Percentiles rank a stretch among this genome's conserved stretches.
Conservation (phyloP, 2,113 vertebrate species). For the Ranitomeya imitator region DNA sequence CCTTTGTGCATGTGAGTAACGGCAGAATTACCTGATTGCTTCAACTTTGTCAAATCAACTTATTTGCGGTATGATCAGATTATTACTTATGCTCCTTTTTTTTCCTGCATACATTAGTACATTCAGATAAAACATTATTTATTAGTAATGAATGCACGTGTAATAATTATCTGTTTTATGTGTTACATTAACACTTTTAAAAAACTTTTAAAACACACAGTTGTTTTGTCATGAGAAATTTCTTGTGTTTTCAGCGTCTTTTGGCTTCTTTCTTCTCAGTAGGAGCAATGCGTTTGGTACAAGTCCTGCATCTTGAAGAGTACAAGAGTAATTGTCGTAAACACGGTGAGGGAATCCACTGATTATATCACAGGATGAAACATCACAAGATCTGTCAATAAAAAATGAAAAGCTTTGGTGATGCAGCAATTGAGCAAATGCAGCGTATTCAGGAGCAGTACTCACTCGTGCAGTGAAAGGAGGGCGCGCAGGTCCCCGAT, state of each 20-base stretch:
- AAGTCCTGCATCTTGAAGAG: constrained; percentile 78
- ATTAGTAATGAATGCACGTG: too few species aligned
- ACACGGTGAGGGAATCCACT: constrained; percentile 75
- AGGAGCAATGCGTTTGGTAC: constrained; percentile 73
- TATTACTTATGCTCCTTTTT: too few species aligned
- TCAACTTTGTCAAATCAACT: too few species aligned
- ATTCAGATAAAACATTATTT: too few species aligned
- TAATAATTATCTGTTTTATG: neutral
- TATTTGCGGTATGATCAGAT: too few species aligned
- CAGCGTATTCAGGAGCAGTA: neutral
- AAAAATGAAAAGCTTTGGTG: neutral
- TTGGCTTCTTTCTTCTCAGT: constrained; percentile 63
- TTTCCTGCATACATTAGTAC: too few species aligned
- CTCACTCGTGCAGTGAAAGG: constrained; percentile 79
- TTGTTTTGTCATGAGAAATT: neutral
- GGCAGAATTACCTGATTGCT: too few species aligned
- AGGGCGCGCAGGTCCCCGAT: constrained; percentile 78
- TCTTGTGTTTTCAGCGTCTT: neutral
- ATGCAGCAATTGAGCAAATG: neutral
- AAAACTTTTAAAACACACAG: neutral
- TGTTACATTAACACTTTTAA: neutral
- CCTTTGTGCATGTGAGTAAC: too few species aligned
- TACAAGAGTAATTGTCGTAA: constrained; percentile 73
- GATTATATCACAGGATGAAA: constrained; percentile 81
- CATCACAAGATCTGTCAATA: constrained; percentile 69